phyloP scores from a whole-genome alignment of 2,797 vertebrate genomes.

The Eulemur coronatus region DNA sequence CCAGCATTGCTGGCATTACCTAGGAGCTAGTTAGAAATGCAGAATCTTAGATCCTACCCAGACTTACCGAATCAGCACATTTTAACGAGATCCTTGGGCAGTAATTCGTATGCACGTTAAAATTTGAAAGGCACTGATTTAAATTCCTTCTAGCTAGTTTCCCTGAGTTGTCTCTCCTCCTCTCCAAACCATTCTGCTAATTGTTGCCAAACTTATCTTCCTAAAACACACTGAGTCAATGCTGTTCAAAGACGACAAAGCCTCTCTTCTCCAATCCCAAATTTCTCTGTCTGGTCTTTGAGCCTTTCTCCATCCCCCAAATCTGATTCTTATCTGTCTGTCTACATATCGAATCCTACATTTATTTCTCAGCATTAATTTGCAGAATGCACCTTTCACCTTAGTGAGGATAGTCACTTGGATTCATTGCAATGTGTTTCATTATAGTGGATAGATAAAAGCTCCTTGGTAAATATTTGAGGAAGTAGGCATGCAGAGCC shows the following conservation, averaged over 20 bases:
- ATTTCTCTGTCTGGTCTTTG: not conserved
- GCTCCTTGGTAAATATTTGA: constrained; percentile 16
- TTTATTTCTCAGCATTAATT: not conserved
- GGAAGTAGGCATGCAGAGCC: not conserved
- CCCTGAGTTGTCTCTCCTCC: not conserved
- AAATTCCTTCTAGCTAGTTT: not conserved
- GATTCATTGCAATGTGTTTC: constrained; percentile 4
- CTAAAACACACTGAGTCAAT: not conserved
- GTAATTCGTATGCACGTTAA: not conserved
- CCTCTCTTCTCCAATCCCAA: not conserved
- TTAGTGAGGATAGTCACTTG: not conserved
- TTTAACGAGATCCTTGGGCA: not conserved
- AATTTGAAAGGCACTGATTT: constrained; percentile 51
- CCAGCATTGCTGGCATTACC: not conserved
- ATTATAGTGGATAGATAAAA: constrained; percentile 44
- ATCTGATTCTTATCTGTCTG: not conserved
- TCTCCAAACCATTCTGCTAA: constrained; percentile 24
- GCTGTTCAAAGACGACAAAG: not conserved
- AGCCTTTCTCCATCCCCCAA: not conserved
- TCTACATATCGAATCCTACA: not conserved
- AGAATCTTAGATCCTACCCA: not conserved
- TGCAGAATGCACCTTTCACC: not conserved
- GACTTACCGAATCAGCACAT: not conserved
- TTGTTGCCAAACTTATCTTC: constrained; percentile 47
- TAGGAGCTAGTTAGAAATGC: not conserved